These are phyloP conservation scores for Cebus imitator DNA, from an alignment of 2,113 vertebrate genomes.

Conservation along the genomic window DNA sequence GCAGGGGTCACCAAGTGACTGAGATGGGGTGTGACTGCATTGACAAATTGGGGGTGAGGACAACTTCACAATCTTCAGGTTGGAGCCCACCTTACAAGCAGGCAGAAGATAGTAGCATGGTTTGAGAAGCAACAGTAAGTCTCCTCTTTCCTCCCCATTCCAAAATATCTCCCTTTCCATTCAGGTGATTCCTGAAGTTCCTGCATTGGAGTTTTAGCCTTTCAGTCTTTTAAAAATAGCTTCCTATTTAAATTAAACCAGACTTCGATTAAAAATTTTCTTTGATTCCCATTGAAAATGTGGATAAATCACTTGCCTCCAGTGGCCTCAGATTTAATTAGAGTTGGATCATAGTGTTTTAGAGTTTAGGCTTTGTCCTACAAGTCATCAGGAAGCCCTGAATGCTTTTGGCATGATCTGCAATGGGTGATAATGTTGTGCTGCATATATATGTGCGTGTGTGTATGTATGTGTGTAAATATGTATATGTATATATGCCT, in stretches of 20 bases:
- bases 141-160: background rate
- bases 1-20: conserved; percentile 54
- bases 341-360: background rate
- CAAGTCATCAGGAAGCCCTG: background rate
- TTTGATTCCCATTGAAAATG: background rate
- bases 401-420: background rate
- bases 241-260: conserved; percentile 1
- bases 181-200: background rate
- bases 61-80: background rate
- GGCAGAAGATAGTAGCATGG: background rate
- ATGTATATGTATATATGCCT: background rate
- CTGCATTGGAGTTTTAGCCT: background rate
- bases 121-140: background rate
- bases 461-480: background rate
- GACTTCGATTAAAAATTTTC: background rate
- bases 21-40: background rate
- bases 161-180: background rate
- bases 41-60: background rate
- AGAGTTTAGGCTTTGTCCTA: background rate
- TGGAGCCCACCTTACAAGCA: background rate
- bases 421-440: background rate
- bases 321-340: background rate
- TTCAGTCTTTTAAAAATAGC: background rate
- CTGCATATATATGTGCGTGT: fast-evolving
- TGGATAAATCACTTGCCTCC: background rate